Conservation (phyloP, 2,888 invertebrate genomes). For the Asteroscopus sphinx region DNA sequence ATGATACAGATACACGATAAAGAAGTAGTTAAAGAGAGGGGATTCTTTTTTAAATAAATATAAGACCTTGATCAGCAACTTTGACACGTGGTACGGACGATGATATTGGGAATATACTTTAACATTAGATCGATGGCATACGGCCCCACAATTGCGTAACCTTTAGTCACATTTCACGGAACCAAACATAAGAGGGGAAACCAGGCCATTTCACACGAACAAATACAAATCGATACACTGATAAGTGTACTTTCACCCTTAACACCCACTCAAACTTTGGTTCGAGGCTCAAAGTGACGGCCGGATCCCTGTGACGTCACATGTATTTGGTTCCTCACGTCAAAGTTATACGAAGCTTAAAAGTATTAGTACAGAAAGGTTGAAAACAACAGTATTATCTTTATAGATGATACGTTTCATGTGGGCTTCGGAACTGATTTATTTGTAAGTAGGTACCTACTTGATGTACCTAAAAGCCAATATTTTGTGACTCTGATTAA, state of each 20-base stretch:
- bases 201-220: not conserved
- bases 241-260: slow-evolving; percentile 12
- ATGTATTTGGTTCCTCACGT: slow-evolving; percentile 23
- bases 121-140: too few species aligned
- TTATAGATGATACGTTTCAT: slow-evolving; percentile 1
- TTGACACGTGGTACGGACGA: too few species aligned
- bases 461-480: not conserved
- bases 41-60: too few species aligned
- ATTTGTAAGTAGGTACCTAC: not conserved
- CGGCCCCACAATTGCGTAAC: too few species aligned
- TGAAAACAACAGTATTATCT: slow-evolving; percentile 28
- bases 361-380: slow-evolving; percentile 25
- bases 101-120: too few species aligned
- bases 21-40: too few species aligned
- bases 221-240: slow-evolving; percentile 14
- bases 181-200: not conserved
- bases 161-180: too few species aligned
- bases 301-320: slow-evolving; percentile 31
- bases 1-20: too few species aligned
- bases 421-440: slow-evolving; percentile 13
- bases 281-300: slow-evolving; percentile 12
- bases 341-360: slow-evolving; percentile 29
- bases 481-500: too few species aligned
- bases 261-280: slow-evolving; percentile 30
- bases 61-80: too few species aligned